phyloP scores from a whole-genome alignment of 2,113 vertebrate genomes.

The Hemiprocne comata region DNA sequence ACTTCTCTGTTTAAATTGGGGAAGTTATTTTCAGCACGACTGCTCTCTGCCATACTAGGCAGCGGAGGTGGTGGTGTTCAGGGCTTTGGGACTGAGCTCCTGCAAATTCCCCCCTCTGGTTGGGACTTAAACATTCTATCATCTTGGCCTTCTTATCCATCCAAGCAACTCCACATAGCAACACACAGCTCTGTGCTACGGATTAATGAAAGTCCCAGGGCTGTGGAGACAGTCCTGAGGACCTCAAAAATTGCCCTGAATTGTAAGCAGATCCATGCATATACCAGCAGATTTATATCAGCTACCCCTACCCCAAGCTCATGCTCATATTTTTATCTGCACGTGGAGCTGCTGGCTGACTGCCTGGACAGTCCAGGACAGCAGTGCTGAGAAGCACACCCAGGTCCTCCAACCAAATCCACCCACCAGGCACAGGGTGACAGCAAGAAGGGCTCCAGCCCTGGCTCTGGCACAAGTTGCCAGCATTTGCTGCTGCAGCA shows the following conservation, averaged over 20 bases:
- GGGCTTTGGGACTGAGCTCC: neutral
- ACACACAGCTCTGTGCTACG: neutral
- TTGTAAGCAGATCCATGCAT: neutral
- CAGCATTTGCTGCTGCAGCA: neutral
- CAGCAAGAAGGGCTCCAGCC: neutral
- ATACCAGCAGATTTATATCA: neutral
- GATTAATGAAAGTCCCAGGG: neutral
- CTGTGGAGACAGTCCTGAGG: neutral
- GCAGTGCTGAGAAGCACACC: accelerated
- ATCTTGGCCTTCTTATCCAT: neutral
- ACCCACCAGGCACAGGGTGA: accelerated
- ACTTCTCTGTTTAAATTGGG: conserved; percentile 1
- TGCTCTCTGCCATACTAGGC: neutral
- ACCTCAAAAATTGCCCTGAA: neutral
- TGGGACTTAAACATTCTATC: neutral
- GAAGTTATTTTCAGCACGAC: conserved; percentile 2
- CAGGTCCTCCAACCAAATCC: neutral
- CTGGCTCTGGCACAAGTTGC: neutral
- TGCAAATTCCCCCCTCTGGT: neutral
- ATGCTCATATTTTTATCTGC: neutral
- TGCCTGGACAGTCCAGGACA: neutral
- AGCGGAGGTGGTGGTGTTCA: neutral
- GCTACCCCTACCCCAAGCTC: accelerated
- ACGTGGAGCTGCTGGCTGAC: accelerated
- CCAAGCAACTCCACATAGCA: neutral